phyloP scores from a whole-genome alignment of 2,888 invertebrate genomes.

The Anaspis maculata region DNA sequence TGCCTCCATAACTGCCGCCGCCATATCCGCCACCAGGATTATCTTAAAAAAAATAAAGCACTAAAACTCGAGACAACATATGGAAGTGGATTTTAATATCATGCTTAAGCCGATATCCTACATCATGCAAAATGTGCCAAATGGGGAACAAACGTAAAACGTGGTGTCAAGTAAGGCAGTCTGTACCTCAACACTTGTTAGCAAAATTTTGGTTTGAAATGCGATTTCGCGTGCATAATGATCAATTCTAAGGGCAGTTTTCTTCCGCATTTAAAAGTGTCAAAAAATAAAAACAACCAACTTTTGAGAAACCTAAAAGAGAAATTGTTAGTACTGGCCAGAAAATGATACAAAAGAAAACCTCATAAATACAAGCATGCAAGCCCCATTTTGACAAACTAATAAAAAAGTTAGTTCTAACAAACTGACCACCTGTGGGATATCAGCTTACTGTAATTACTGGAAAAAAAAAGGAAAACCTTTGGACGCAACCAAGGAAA shows the following conservation, averaged over 20 bases:
- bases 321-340: no score
- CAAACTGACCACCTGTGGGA: constrained; percentile 16
- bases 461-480: neutral
- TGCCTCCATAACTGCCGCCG: constrained; percentile 43
- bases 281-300: neutral
- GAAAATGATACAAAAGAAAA: no score
- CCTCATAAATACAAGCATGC: neutral
- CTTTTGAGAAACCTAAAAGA: no score
- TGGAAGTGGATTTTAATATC: no score
- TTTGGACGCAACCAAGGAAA: no score
- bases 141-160: neutral
- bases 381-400: constrained; percentile 3
- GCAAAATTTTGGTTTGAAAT: no score
- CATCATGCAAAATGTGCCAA: constrained; percentile 6
- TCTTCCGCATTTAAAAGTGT: neutral
- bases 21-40: constrained; percentile 37
- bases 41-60: constrained; percentile 21
- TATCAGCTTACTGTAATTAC: constrained; percentile 10
- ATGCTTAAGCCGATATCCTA: constrained; percentile 1
- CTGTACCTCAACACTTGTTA: no score
- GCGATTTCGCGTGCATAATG: no score
- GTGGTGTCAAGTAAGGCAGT: neutral
- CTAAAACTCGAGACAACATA: neutral
- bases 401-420: no score
- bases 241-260: neutral